Percentiles rank a stretch among this genome's conserved stretches.
phyloP scores from a whole-genome alignment of 1,140 invertebrate genomes.

The Aphis gossypii region DNA sequence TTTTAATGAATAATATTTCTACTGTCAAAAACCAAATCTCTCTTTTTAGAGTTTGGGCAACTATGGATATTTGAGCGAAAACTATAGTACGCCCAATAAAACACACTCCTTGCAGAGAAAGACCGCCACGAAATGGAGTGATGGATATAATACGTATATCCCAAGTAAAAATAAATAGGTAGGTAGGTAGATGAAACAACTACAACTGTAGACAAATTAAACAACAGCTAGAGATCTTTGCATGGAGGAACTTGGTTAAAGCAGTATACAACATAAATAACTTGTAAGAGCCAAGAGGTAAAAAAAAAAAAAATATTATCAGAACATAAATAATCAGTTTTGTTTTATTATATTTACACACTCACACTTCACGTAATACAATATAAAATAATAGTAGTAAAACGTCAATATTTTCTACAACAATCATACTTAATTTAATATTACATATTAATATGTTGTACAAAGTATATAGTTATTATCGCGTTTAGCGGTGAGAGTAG shows the following conservation, averaged over 20 bases:
- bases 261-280: neutral
- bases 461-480: neutral
- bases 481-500: neutral
- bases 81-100: too few relatives aligned
- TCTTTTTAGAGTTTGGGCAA: too few relatives aligned
- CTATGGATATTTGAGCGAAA: too few relatives aligned
- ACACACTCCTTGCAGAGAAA: too few relatives aligned
- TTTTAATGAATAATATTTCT: too few relatives aligned
- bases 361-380: neutral
- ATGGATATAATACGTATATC: too few relatives aligned
- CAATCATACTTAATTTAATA: neutral
- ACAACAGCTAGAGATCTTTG: too few relatives aligned
- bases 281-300: neutral
- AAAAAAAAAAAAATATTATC: neutral
- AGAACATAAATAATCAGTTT: neutral
- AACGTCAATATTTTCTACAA: neutral
- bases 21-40: too few relatives aligned
- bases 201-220: too few relatives aligned
- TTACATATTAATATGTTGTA: neutral
- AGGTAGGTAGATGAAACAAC: too few relatives aligned
- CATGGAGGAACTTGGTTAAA: neutral
- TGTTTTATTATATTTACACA: neutral
- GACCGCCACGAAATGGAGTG: too few relatives aligned
- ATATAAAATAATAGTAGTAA: slow-evolving; percentile 15
- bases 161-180: too few relatives aligned